Base-by-base conservation (phyloP, 2,113 vertebrate species). In the Rynchops niger region DNA sequence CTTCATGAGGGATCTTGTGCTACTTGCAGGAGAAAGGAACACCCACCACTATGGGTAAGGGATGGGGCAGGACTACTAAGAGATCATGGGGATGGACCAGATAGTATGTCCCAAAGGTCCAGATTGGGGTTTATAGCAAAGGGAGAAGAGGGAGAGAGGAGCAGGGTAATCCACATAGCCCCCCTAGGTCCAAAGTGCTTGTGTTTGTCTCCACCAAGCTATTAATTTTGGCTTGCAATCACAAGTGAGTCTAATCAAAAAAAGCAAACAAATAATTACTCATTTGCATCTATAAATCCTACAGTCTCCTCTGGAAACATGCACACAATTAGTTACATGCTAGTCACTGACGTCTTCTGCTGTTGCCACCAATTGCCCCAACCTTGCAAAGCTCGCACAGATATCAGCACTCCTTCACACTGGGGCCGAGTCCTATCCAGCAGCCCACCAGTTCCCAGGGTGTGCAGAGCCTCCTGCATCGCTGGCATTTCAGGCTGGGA, bases 381-480 rank as follows among this genome's bases (percentile, higher is more conserved):
- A 0, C 40, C 40, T 21, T 73, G 30, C 26, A 45, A 18, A 56
- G 15, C 26, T 61, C 26, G 53, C 7, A 23, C 36, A 38, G 47
- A 55, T 18, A 29, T 47, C 59, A n/a, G 15, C 27, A 50, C 9
- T 34, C n/a, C 27, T 53, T 25, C 6, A 2, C 26, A n/a, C 17
- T 2, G 1, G 19, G 38, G 22, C 40, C 0, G 0, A 3, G 19
- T 36, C 80, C 53, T 67, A 67, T 23, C 5, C 55, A 71, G 84
- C 56, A 86, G 30, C 72, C 12, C 82, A 30, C 40, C 38, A 47
- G 19, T 6, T 82, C 36, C 23, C 1, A 0, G 47, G 49, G 9
- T 3, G 14, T 32, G 14, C 63, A 82, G 47, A 56, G 29, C 25
- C 65, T 87, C 47, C 76, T 55, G 32, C 17, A 19, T 15, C 8